A percentile compares a stretch with the other conserved stretches of the same genome.
phyloP scores from a whole-genome alignment of 2,888 invertebrate genomes.

The Drosophila sordidapex region DNA sequence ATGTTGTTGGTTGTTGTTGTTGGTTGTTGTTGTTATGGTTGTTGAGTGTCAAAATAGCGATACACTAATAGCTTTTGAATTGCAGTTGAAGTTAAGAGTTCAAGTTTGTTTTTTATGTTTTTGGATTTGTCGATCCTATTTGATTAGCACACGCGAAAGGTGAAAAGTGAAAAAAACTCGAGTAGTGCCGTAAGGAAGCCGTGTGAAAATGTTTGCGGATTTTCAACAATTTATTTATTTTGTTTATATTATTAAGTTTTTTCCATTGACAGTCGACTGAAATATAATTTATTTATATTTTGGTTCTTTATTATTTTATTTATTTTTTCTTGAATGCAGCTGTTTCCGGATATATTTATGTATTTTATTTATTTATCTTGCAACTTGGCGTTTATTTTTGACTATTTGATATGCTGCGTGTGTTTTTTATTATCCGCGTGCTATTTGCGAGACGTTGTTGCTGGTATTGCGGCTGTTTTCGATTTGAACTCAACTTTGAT shows the following conservation, averaged over 20 bases:
- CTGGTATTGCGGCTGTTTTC: constrained; percentile 83
- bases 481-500: constrained; percentile 84
- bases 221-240: constrained; percentile 13
- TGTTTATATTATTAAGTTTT: constrained; percentile 5
- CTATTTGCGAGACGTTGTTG: constrained; percentile 81
- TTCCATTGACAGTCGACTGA: constrained; percentile 6
- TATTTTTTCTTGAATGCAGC: constrained; percentile 21
- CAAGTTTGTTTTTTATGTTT: constrained; percentile 13
- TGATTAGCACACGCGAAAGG: constrained; percentile 39
- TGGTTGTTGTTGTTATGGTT: constrained; percentile 29
- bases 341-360: constrained; percentile 12
- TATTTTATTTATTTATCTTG: constrained; percentile 17
- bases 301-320: neutral
- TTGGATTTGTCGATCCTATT: constrained; percentile 26
- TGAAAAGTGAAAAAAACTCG: constrained; percentile 37
- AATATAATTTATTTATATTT: constrained; percentile 1
- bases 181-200: constrained; percentile 32
- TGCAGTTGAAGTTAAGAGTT: constrained; percentile 27
- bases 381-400: constrained; percentile 45
- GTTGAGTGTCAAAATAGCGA: constrained; percentile 38
- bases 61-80: constrained; percentile 42
- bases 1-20: constrained; percentile 4
- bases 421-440: constrained; percentile 76
- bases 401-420: constrained; percentile 64
- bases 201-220: constrained; percentile 38